Percentiles rank a stretch among this genome's conserved stretches.
phyloP scores from a whole-genome alignment of 2,113 vertebrate genomes.

The Ptilorrhoa leucosticta region DNA sequence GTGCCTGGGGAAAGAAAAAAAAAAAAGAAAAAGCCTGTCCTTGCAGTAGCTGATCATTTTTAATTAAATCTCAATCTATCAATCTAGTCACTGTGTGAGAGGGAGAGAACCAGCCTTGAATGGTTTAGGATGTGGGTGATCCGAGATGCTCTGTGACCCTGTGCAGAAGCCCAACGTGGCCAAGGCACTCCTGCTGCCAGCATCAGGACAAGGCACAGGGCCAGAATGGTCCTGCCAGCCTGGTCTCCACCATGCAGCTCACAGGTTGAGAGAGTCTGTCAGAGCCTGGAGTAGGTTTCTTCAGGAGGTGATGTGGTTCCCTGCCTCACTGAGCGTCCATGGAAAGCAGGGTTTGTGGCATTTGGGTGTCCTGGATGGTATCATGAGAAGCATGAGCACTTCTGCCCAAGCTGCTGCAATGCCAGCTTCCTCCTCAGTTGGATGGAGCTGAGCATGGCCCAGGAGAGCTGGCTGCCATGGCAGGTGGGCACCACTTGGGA shows the following conservation, averaged over 20 bases:
- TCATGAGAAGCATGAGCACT: neutral
- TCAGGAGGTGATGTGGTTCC: neutral
- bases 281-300: neutral
- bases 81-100: neutral
- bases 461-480: neutral
- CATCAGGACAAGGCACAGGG: neutral
- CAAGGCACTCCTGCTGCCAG: neutral
- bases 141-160: neutral
- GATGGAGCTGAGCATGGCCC: neutral
- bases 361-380: neutral
- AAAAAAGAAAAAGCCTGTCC: neutral
- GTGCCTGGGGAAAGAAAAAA: neutral
- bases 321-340: neutral
- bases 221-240: neutral
- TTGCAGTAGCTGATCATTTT: constrained; percentile 40
- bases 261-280: accelerated
- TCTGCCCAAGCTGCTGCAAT: neutral
- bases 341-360: neutral
- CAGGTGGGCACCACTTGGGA: neutral
- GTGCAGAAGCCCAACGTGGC: neutral
- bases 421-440: accelerated
- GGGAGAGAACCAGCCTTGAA: neutral
- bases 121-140: neutral
- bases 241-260: neutral
- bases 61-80: constrained; percentile 47